Conservation (phyloP, 2,797 vertebrate genomes). For the Glyptemys insculpta region DNA sequence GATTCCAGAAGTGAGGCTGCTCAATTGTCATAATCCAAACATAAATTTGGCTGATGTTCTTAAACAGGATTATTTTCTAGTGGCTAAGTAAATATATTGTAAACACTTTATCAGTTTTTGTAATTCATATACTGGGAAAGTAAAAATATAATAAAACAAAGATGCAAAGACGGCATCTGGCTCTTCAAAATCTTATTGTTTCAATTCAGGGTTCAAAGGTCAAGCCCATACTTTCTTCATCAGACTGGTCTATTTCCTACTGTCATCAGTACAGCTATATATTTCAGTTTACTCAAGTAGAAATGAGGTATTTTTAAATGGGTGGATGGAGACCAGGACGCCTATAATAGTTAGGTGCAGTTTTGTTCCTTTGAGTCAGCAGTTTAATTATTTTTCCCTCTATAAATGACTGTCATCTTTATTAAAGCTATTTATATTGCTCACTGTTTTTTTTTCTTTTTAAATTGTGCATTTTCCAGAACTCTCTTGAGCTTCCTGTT, state of each 20-base stretch:
- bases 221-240: background rate
- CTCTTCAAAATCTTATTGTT: background rate
- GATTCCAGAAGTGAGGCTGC: background rate
- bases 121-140: background rate
- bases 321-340: background rate
- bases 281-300: background rate
- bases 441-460: background rate
- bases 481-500: background rate
- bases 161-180: background rate
- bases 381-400: background rate
- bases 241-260: background rate
- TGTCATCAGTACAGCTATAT: background rate
- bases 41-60: background rate
- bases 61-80: background rate
- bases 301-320: background rate
- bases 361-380: background rate
- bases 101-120: background rate
- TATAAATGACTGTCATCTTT: background rate
- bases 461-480: background rate
- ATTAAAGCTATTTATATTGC: background rate
- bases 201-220: conserved; percentile 3
- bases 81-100: conserved; percentile 4
- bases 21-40: conserved; percentile 6
- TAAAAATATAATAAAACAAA: background rate
- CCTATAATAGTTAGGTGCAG: background rate